Base-by-base conservation (phyloP, 2,797 vertebrate genomes). In the Xiphorhynchus erythropygius region DNA sequence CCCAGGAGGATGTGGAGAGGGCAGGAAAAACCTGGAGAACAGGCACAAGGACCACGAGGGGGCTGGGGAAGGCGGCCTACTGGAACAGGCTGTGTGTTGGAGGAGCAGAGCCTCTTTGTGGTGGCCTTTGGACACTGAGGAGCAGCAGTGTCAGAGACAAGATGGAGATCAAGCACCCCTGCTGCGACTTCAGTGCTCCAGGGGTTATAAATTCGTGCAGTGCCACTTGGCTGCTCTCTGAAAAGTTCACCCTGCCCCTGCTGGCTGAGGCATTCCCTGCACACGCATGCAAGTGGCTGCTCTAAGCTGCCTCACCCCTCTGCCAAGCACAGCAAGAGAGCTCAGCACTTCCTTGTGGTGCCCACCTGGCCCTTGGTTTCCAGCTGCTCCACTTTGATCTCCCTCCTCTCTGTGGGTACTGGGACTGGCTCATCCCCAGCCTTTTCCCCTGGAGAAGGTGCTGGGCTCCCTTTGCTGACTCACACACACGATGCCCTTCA, bases 341-440 rank as follows among this genome's bases (percentile, higher is more conserved):
- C 64, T 87, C 76, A 92, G 39, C 47, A 44, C 24, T 84, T 46
- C 71, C 77, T 95, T 95, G 84, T 95, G 94, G 60, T 28, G 23
- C 52, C 91, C 95, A 95, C 89, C 75, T 77, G 87, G 83, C 59
- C 47, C 49, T 74, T 75, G 3, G 1, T 63, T 80, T 91, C 81
- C 49, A 95, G 97, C 92, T 57, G 75, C 85, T 94, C 80, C 1
- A 2, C 76, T 97, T 91, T 88, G 84, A 94, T 94, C 76, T 93
- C 81, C 44, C 60, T 85, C 33, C 57, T 50, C 41, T 92, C 63
- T 89, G 50, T 87, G 56, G 53, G 81, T 32, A 37, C 75, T 89
- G 80, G 83, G 89, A 79, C 25, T 65, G 78, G 57, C 62, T 91
- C 69, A 75, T 79, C 39, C 65, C 0, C 1, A 86, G 64, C 32